These are phyloP conservation scores for Oxyteleia sp. DNA, from an alignment of 2,888 invertebrate species.

Conservation along the genomic window DNA sequence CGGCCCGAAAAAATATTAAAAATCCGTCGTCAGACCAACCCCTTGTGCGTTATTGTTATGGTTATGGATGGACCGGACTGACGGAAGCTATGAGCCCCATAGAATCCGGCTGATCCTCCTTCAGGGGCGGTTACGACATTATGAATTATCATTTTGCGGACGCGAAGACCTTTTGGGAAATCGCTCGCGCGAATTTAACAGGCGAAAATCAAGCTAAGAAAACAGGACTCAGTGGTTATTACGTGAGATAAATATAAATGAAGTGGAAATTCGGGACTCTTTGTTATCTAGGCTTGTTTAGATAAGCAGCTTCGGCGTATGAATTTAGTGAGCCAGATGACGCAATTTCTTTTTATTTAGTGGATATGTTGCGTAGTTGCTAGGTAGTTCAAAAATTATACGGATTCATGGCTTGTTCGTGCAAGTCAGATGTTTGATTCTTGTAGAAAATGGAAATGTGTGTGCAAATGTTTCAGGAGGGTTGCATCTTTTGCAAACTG, in stretches of 20 bases:
- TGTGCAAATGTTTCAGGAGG: no score
- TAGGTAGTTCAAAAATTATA: no score
- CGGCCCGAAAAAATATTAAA: constrained; percentile 78
- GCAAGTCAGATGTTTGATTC: no score
- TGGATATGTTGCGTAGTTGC: no score
- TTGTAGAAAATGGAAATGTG: no score
- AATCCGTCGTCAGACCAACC: constrained; percentile 77
- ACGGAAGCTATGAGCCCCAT: constrained; percentile 21
- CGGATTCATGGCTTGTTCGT: no score
- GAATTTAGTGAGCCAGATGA: constrained; percentile 35
- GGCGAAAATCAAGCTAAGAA: constrained; percentile 12
- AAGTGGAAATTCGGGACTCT: constrained; percentile 10
- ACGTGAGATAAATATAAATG: constrained; percentile 35
- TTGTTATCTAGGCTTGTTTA: not conserved
- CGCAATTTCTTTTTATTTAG: no score
- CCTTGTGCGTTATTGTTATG: constrained; percentile 74
- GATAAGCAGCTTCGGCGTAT: constrained; percentile 9
- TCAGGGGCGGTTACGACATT: constrained; percentile 54
- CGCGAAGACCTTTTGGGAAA: not conserved
- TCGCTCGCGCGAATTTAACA: not conserved
- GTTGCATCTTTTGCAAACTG: no score
- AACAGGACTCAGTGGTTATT: constrained; percentile 2
- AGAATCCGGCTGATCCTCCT: constrained; percentile 40
- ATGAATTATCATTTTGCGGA: constrained; percentile 66
- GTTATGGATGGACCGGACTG: constrained; percentile 50